Evolutionary conservation across 2,888 invertebrate species (phyloP), one percentile per base, ranked within the genome.

Genomic region (Keiferia lycopersicella): DNA sequence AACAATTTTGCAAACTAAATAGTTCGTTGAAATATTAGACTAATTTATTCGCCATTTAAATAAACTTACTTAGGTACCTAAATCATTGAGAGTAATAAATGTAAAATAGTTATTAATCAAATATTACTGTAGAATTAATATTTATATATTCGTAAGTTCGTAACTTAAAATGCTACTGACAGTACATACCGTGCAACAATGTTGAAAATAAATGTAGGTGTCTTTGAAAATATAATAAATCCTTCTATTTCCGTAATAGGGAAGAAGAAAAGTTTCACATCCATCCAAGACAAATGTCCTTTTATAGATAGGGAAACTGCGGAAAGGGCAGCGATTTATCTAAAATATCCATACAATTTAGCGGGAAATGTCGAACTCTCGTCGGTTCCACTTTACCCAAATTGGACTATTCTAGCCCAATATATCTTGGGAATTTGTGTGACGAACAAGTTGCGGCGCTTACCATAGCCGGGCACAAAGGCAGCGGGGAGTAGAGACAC

Each of bases 291-390:
- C 86, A 88, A 90, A 90, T 87, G 84, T 81, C 77, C 80, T 77
- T 84, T 86, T 84, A 80, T 82, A 83, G 86, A 88, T 85, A 86
- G 83, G 84, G 78, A 82, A 85, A 87, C 80, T 83, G 81, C 79
- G 80, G 81, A 79, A 84, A 84, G 83, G 82, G 83, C 80, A 82
- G 79, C 84, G 82, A 91, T 91, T 88, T 89, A 88, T 90, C 87
- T 87, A 82, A 88, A 89, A 91, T 87, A 88, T 86, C 86, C 86
- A 85, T 87, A 87, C 86, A 87, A 87, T 88, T 87, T 87, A 81
- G 82, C 82, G 77, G 76, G 81, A 83, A 82, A 83, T 74, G 85
- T 88, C 87, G 87, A 90, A 89, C 80, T 87, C 83, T 84, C 82
- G 82, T 82, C 86, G 84, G 80, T 82, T 79, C 83, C 85, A 89